Conservation (phyloP, 2,888 invertebrate genomes). For the Drosophila pseudotalamancana region DNA sequence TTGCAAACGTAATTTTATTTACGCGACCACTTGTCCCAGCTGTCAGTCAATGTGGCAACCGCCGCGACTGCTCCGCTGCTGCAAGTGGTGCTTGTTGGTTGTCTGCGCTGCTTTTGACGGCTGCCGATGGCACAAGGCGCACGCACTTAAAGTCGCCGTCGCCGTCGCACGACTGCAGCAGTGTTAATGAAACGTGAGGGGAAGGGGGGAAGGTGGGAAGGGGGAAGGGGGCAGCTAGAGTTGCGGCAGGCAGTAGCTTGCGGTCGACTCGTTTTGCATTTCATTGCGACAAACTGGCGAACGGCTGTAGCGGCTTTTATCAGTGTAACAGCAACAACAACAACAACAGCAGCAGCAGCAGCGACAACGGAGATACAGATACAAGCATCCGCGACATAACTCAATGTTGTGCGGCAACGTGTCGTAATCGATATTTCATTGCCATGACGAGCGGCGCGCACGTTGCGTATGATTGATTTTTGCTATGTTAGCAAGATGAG, state of each 20-base stretch:
- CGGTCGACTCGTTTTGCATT: slow-evolving; percentile 69
- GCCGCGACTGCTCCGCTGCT: slow-evolving; percentile 22
- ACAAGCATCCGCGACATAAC: slow-evolving; percentile 53
- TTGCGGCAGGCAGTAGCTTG: slow-evolving; percentile 31
- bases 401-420: slow-evolving; percentile 53
- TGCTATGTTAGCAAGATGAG: slow-evolving; percentile 30
- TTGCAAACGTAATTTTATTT: slow-evolving; percentile 74
- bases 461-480: slow-evolving; percentile 77
- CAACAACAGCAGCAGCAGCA: slow-evolving; percentile 7
- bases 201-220: neutral
- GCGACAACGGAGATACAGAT: slow-evolving; percentile 23
- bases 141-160: slow-evolving; percentile 74
- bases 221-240: neutral
- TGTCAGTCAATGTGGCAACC: slow-evolving; percentile 65
- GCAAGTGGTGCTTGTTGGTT: slow-evolving; percentile 20
- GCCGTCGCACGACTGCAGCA: slow-evolving; percentile 52
- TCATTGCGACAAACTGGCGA: slow-evolving; percentile 44
- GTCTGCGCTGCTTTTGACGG: slow-evolving; percentile 68
- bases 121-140: slow-evolving; percentile 73
- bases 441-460: slow-evolving; percentile 59
- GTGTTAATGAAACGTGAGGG: slow-evolving; percentile 48
- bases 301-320: slow-evolving; percentile 36
- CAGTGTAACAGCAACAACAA: slow-evolving; percentile 13
- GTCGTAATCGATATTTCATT: slow-evolving; percentile 78
- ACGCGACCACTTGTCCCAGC: slow-evolving; percentile 64